Percentiles rank a stretch among this genome's conserved stretches.
These are phyloP conservation scores for Drosophila bunnanda DNA, from an alignment of 2,888 invertebrate species.

Conservation along the genomic window DNA sequence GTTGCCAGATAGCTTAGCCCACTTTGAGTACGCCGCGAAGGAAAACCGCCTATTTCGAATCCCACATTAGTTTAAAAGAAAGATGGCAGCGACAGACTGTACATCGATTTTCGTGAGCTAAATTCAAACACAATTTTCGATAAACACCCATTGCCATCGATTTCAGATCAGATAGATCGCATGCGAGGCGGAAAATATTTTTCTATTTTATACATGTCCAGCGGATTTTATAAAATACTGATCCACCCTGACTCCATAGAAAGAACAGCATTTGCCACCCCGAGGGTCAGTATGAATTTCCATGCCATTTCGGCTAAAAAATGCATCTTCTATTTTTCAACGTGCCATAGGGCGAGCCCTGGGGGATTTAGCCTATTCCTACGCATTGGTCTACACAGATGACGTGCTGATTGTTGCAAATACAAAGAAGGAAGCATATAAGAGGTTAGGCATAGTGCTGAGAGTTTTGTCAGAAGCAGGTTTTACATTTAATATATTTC, in stretches of 20 bases:
- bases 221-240: slow-evolving; percentile 17
- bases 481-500: too few relatives aligned
- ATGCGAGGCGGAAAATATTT: slow-evolving; percentile 6
- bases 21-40: too few relatives aligned
- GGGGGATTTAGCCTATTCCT: slow-evolving; percentile 12
- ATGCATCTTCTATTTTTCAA: slow-evolving; percentile 19
- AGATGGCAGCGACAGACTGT: too few relatives aligned
- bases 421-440: slow-evolving; percentile 19
- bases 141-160: background rate
- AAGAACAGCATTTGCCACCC: slow-evolving; percentile 11
- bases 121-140: background rate
- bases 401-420: slow-evolving; percentile 15
- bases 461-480: background rate
- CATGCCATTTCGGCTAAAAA: too few relatives aligned
- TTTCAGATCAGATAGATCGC: slow-evolving; percentile 1
- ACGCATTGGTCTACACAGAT: slow-evolving; percentile 19
- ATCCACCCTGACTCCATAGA: slow-evolving; percentile 6
- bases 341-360: slow-evolving; percentile 11
- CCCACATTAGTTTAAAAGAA: too few relatives aligned
- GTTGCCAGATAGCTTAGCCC: too few relatives aligned
- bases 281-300: too few relatives aligned
- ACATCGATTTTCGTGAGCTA: too few relatives aligned
- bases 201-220: slow-evolving; percentile 9
- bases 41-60: too few relatives aligned
- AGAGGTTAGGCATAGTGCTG: slow-evolving; percentile 3